phyloP scores from a whole-genome alignment of 2,797 vertebrate species.

The Cryptoprocta ferox region DNA sequence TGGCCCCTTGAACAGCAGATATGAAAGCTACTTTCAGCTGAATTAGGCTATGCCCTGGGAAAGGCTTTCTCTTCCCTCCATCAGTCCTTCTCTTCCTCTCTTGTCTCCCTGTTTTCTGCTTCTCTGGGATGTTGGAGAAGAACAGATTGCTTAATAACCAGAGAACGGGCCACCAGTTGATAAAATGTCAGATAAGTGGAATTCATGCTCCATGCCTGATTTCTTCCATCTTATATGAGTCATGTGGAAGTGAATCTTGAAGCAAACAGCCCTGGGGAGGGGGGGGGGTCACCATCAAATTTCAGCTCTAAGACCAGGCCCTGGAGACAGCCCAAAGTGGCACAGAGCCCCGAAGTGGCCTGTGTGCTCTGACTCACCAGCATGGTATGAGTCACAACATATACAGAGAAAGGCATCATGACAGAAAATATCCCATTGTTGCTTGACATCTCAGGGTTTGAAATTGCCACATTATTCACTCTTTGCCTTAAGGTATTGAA shows the following conservation, averaged over 20 bases:
- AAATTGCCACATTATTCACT: neutral
- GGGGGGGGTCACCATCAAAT: neutral
- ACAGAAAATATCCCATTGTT: neutral
- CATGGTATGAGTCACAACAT: rapidly evolving
- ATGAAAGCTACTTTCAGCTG: neutral
- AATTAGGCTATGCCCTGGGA: rapidly evolving
- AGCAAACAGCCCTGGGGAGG: neutral
- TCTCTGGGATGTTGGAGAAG: neutral
- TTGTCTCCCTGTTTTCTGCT: neutral
- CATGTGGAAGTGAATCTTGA: neutral
- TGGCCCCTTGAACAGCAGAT: neutral
- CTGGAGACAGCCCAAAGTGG: rapidly evolving
- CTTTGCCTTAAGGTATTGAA: neutral
- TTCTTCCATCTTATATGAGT: neutral
- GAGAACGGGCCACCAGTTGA: neutral
- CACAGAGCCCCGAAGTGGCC: neutral
- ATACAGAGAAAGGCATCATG: neutral
- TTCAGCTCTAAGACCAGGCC: neutral
- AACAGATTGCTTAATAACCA: neutral
- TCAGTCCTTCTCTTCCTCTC: neutral
- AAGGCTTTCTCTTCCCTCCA: neutral
- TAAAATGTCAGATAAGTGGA: neutral
- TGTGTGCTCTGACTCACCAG: no score
- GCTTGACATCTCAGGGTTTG: neutral
- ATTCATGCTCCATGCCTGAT: rapidly evolving